phyloP scores from a whole-genome alignment of 2,888 invertebrate species.

The Adelphocoris suturalis region DNA sequence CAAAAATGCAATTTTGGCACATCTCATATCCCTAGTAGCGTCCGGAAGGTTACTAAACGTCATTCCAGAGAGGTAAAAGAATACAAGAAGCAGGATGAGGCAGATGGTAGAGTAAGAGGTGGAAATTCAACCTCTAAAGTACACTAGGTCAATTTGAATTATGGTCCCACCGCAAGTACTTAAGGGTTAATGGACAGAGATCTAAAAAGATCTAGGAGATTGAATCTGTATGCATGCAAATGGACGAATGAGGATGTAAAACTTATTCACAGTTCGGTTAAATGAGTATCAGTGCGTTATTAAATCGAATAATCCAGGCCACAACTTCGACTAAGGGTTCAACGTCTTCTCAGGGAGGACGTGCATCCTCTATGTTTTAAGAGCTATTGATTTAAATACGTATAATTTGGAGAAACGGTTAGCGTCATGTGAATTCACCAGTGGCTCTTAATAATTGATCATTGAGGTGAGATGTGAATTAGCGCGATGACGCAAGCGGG shows the following conservation, averaged over 20 bases:
- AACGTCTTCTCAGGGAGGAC: background rate
- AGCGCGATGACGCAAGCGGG: constrained; percentile 53
- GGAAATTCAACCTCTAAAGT: too few species aligned
- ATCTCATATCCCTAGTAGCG: too few species aligned
- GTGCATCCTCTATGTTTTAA: background rate
- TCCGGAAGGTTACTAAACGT: too few species aligned
- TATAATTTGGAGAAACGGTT: constrained; percentile 51
- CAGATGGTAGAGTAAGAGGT: too few species aligned
- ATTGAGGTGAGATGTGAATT: constrained; percentile 63
- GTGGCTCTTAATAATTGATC: constrained; percentile 56
- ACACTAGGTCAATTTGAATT: too few species aligned
- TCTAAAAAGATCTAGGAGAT: too few species aligned
- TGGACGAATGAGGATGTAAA: background rate
- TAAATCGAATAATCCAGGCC: background rate
- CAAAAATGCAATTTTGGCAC: too few species aligned
- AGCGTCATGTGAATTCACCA: constrained; percentile 21
- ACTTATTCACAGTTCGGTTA: background rate
- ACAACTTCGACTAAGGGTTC: background rate
- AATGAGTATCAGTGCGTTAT: background rate
- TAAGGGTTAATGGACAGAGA: too few species aligned
- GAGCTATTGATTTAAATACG: constrained; percentile 12
- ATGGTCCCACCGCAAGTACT: too few species aligned
- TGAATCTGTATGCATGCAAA: background rate
- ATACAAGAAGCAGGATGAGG: too few species aligned
- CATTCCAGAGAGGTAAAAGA: too few species aligned